Conservation (phyloP, 2,113 vertebrate genomes). For the Calyptomena viridis region DNA sequence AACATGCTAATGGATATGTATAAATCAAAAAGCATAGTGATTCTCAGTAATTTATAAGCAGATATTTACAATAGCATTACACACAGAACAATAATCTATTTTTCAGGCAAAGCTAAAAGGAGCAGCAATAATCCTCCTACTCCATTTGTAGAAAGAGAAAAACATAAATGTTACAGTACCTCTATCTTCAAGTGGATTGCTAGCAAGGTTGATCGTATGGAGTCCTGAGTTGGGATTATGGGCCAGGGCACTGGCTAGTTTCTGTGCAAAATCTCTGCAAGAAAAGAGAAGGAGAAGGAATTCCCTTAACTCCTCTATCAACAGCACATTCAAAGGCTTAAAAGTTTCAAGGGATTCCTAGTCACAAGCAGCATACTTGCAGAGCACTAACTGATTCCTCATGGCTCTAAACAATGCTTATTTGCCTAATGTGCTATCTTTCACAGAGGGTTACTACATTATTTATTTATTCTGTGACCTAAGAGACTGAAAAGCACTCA, state of each 20-base stretch:
- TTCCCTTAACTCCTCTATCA: not conserved
- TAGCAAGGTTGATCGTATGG: constrained; percentile 91
- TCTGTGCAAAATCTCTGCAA: constrained; percentile 94
- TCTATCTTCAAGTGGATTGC: constrained; percentile 94
- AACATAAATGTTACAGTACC: constrained; percentile 68
- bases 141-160: not conserved
- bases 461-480: not conserved
- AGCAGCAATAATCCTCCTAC: not conserved
- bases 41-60: not conserved
- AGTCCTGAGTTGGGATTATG: constrained; percentile 93
- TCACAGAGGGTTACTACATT: not conserved
- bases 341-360: not conserved
- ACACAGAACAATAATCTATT: not conserved
- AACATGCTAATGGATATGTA: not conserved
- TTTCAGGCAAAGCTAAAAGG: not conserved
- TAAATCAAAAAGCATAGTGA: not conserved
- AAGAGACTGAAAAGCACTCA: not conserved
- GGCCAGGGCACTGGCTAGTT: constrained; percentile 86
- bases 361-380: not conserved
- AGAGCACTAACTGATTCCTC: not conserved
- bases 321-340: not conserved
- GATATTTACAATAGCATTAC: not conserved
- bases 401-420: not conserved
- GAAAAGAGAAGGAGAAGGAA: not conserved
- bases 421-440: not conserved